Evolutionary conservation across 2,888 invertebrate species (phyloP), one percentile per base, ranked within the genome.

Genomic region (Ormia ochracea): DNA sequence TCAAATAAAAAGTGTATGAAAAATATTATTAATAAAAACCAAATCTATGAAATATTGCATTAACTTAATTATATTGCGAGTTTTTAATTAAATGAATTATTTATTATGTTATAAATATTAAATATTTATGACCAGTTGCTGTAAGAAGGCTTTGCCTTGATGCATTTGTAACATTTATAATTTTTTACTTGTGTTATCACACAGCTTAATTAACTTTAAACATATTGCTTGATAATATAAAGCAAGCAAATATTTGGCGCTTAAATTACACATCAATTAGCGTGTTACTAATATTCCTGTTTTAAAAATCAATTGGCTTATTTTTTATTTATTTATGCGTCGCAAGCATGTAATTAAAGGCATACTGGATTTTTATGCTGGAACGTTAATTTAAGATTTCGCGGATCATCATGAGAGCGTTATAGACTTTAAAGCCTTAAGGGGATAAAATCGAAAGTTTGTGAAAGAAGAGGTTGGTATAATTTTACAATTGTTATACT

Each of bases 61-160:
- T 58, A 63, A 77, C 41, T 63, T 70, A 65, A 77, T 77, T 70
- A 76, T 54, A 31, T 61, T 63, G 63, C 69, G 50, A 70, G 65
- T 70, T 70, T 56, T 23, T 48, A 69, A 69, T 50, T 31, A 21
- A 48, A 70, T 77, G 63, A 77, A 70, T 77, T 65, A 77, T 65
- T 77, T 69, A 63, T 77, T 63, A 63, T 38, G 56, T 63, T 23
- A 56, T 48, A n/a, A n/a, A n/a, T 31, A 70, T 69, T 76, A 0
- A 68, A 45, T 61, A 59, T 61, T 59, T 28, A 59, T 50, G 33
- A 26, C n/a, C 14, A 58, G 14, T 5, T 59, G 5, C 48, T 28
- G 21, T 10, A 36, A 19, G 14, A 38, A 1, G 10, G 17, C 54
- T 0, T 14, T 21, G 3, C 36, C 7, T 54, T 1, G 9, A 2